Percentiles rank a stretch among this genome's conserved stretches.
phyloP scores from a whole-genome alignment of 2,797 vertebrate genomes.

The Glyptemys insculpta region DNA sequence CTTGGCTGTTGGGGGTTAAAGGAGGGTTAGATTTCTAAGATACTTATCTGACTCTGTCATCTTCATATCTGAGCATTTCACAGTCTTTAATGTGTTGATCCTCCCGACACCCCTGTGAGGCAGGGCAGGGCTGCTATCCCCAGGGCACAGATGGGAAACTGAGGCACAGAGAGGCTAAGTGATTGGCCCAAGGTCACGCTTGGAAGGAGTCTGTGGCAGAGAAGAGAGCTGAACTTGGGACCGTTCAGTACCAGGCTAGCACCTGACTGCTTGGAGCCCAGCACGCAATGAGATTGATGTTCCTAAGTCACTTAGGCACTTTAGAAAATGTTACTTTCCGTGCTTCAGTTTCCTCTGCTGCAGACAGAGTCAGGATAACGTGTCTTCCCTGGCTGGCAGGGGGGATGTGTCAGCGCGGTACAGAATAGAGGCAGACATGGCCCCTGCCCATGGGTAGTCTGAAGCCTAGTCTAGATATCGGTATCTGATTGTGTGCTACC shows the following conservation, averaged over 20 bases:
- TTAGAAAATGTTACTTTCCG: not conserved
- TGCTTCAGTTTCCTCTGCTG: not conserved
- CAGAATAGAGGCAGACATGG: not conserved
- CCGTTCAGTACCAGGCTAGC: not conserved
- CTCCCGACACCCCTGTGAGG: not conserved
- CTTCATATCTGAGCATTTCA: not conserved
- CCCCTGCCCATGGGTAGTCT: not conserved
- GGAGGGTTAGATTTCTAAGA: not conserved
- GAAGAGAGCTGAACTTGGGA: not conserved
- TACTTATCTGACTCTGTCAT: not conserved
- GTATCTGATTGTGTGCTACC: not conserved
- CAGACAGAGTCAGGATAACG: not conserved
- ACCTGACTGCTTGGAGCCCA: not conserved
- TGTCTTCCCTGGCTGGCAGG: not conserved
- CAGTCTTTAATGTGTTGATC: not conserved
- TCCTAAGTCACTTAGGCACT: not conserved
- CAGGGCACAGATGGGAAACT: not conserved
- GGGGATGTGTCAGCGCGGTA: not conserved
- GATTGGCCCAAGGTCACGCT: not conserved
- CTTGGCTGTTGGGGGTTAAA: not conserved
- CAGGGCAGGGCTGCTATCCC: not conserved
- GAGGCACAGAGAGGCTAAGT: not conserved
- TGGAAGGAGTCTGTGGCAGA: not conserved
- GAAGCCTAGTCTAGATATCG: not conserved
- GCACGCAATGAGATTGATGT: not conserved